These are phyloP conservation scores for Kryphioiulus occultus DNA, from an alignment of 2,888 invertebrate genomes.

Conservation along the genomic window DNA sequence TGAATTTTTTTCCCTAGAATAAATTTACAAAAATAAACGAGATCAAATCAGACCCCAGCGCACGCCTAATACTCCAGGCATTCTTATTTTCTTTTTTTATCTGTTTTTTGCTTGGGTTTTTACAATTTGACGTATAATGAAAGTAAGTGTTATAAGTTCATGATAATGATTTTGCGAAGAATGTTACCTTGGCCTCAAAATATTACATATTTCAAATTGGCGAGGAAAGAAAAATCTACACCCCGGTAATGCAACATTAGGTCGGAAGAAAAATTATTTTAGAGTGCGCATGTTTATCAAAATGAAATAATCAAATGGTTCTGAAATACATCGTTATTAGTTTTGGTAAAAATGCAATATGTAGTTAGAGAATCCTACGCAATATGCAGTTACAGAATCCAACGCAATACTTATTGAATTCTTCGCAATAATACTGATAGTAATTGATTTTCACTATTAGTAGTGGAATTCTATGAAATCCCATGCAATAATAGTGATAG, in stretches of 20 bases:
- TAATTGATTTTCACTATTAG: too few relatives aligned
- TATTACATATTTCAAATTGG: conserved; percentile 22
- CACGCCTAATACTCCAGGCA: neutral
- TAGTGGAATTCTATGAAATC: too few relatives aligned
- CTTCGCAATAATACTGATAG: too few relatives aligned
- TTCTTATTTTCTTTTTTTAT: neutral
- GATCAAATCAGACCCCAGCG: conserved; percentile 18
- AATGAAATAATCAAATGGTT: neutral
- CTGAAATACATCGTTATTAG: too few relatives aligned
- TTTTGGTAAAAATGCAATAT: too few relatives aligned
- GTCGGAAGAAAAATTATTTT: neutral
- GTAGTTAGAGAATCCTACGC: too few relatives aligned
- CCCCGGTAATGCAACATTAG: neutral
- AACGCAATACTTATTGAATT: too few relatives aligned
- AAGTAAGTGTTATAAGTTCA: conserved; percentile 36
- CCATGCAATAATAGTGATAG: too few relatives aligned
- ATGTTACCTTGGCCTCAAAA: conserved; percentile 36
- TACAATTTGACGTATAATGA: neutral
- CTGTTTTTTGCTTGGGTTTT: neutral
- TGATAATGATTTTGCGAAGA: conserved; percentile 39
- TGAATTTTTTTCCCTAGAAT: neutral
- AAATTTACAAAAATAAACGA: conserved; percentile 24
- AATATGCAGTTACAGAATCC: too few relatives aligned
- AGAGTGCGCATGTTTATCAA: neutral
- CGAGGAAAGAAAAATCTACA: neutral